Base-by-base conservation (phyloP, 2,797 vertebrate genomes). In the Cheirogaleus major region DNA sequence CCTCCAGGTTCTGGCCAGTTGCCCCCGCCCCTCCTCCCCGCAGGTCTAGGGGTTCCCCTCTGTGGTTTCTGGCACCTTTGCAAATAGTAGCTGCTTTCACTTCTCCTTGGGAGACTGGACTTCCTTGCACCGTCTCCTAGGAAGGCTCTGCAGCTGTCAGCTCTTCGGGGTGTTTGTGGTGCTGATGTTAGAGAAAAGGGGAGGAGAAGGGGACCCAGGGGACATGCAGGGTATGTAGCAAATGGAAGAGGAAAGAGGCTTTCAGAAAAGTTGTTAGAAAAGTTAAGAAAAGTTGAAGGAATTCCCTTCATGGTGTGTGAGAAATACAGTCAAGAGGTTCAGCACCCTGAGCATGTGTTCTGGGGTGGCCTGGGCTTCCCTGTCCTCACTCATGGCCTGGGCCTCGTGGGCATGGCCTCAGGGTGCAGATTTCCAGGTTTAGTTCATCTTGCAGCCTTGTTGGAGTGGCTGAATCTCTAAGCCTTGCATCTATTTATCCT, bases 351-450 rank as follows among this genome's bases (percentile, higher is more conserved):
- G 67, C 15, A 12, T 11, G 23, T 59, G 63, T 25, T 38, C 69
- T n/a, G 80, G 55, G 25, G 10, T 48, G 6, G 13, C 11, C 0
- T 43, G 63, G 65, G 14, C 78, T 61, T 45, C 78, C 1, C 70
- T 0, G 63, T 27, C 27, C 79, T 55, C n/a, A 32, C 18, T 13
- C 32, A 70, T 0, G 7, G 20, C 72, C 73, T 32, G 23, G 27
- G 12, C 43, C 63, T 30, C 0, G 25, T 1, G 27, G 78, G 22
- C 72, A 5, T 0, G 10, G 48, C 27, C 18, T 50, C 41, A 12
- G 55, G 4, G 12, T 13, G 6, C 10, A 32, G 4, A 17, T 18
- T 18, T 70, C 83, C 83, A 69, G 10, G 25, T n/a, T 23, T 15
- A 18, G 25, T 50, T 48, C 43, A 50, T 72, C 70, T 61, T 73